Base-by-base conservation (phyloP, 2,113 vertebrate species). In the Heterocephalus glaber region DNA sequence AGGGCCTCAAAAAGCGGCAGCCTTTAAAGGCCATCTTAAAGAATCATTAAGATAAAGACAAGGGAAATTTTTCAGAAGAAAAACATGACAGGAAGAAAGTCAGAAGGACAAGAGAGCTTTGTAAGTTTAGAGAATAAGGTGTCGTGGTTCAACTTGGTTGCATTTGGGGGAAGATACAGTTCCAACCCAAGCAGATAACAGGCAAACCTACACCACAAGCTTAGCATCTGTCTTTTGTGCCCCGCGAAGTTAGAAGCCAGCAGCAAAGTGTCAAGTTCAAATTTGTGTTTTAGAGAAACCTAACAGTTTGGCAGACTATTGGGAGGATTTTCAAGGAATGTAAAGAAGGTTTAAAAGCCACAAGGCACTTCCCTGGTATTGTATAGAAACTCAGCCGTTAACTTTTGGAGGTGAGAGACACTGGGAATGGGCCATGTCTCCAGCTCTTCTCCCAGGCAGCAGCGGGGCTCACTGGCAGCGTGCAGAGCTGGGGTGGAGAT, bases 321-420 rank as follows among this genome's bases (percentile, higher is more conserved):
- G 26, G 81, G 10, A 70, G 24, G 38, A 68, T 76, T 83, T 26
- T 47, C 65, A 80, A 74, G 24, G 20, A n/a, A 77, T 65, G 86
- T 83, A 86, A 94, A 28, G 89, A 68, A 70, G 54, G 83, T 90
- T 70, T 72, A 79, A 87, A 72, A 81, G 49, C 30, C 33, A 11
- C 12, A 82, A 89, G 86, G 9, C 20, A 82, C 7, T 49, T 0
- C 20, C 12, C 3, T 89, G 26, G 41, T 49, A 80, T 52, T 85
- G 16, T 7, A 65, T 91, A 20, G 44, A 66, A 68, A 68, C 72
- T 79, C 52, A 38, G 58, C n/a, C 7, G 1, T 24, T 44, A 82
- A n/a, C 76, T n/a, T 74, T 74, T 58, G 19, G 52, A 47, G 35
- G 52, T 28, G 4, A 33, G 19, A 89, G 35, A 83, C 54, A 84